phyloP scores from a whole-genome alignment of 2,888 invertebrate species.

The Crepidodera aurea region DNA sequence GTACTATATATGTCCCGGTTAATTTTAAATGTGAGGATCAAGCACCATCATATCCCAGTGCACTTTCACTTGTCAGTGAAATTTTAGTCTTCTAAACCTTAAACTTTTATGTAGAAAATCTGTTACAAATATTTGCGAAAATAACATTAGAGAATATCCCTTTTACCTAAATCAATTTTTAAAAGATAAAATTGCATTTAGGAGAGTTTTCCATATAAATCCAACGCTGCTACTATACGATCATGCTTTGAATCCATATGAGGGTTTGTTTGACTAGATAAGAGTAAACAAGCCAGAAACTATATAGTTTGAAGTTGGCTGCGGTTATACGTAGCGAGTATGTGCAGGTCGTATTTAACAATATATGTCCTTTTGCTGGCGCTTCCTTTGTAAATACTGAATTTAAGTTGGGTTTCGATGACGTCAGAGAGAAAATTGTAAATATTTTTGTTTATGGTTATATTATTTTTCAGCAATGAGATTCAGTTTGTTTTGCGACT shows the following conservation, averaged over 20 bases:
- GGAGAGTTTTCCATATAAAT: too few relatives aligned
- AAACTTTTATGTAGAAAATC: too few relatives aligned
- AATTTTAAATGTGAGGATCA: too few relatives aligned
- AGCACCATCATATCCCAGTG: too few relatives aligned
- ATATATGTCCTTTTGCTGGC: not conserved
- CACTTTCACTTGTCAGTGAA: too few relatives aligned
- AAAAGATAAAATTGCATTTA: too few relatives aligned
- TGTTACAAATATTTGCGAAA: too few relatives aligned
- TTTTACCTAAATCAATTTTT: too few relatives aligned
- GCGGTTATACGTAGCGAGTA: not conserved
- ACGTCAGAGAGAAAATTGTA: not conserved
- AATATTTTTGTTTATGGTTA: not conserved
- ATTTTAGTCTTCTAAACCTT: too few relatives aligned
- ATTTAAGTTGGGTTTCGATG: not conserved
- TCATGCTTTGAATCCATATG: conserved; percentile 2
- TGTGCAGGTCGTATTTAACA: conserved; percentile 4
- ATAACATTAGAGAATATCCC: too few relatives aligned
- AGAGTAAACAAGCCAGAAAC: conserved; percentile 8
- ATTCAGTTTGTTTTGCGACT: too few relatives aligned
- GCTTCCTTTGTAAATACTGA: not conserved
- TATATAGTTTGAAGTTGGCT: conserved; percentile 6
- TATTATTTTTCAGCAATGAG: not conserved
- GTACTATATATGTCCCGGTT: too few relatives aligned
- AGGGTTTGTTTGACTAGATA: conserved; percentile 1
- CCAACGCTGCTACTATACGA: not conserved